A percentile compares a stretch with the other conserved stretches of the same genome.
Conservation (phyloP, 2,113 vertebrate species). For the Barbus barbus region DNA sequence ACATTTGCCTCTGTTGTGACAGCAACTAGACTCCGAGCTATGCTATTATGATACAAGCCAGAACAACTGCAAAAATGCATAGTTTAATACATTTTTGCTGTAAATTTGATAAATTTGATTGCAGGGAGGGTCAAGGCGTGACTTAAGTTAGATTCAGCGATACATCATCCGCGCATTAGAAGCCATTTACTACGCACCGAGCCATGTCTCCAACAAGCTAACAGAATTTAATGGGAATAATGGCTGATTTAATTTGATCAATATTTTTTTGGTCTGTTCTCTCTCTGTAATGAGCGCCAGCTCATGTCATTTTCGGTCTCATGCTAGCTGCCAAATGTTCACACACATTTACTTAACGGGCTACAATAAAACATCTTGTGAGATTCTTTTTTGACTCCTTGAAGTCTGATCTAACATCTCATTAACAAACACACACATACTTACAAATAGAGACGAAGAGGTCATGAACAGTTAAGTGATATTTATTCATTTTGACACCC, state of each 20-base stretch:
- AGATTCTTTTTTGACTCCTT: slow-evolving; percentile 6
- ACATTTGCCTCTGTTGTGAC: background rate
- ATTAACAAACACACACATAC: background rate
- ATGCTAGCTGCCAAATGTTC: background rate
- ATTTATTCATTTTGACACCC: slow-evolving; percentile 42
- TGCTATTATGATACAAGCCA: background rate
- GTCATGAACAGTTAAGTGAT: slow-evolving; percentile 36
- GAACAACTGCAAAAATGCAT: background rate
- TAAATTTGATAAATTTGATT: background rate
- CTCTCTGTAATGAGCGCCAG: background rate
- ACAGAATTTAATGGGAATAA: slow-evolving; percentile 9
- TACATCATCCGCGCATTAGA: background rate
- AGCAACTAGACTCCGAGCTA: slow-evolving; percentile 3
- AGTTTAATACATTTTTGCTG: too few species aligned
- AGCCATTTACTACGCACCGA: background rate
- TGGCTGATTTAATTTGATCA: slow-evolving; percentile 13
- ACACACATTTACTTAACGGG: background rate
- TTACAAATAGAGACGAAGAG: background rate
- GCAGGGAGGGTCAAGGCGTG: background rate
- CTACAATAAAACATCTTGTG: background rate
- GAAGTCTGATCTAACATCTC: slow-evolving; percentile 5
- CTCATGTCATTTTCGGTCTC: background rate
- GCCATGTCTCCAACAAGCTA: background rate
- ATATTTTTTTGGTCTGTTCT: background rate
- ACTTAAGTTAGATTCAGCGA: background rate